These are phyloP conservation scores for Lerista edwardsae DNA, from an alignment of 2,797 vertebrate genomes.

Conservation along the genomic window DNA sequence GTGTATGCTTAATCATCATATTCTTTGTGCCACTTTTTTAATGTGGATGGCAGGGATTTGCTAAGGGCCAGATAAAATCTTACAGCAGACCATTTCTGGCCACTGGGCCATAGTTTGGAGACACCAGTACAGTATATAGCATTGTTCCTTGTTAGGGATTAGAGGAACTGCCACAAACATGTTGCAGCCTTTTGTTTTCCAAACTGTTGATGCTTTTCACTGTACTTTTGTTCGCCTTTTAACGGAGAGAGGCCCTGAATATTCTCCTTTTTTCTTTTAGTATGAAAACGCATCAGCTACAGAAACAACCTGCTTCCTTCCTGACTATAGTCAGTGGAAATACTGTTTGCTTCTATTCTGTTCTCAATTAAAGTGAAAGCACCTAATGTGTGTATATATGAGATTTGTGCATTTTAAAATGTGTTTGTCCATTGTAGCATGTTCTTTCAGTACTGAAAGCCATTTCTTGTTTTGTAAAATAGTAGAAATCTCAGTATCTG, in stretches of 20 bases:
- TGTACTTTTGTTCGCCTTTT: slow-evolving; percentile 64
- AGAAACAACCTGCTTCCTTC: slow-evolving; percentile 53
- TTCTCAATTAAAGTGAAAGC: slow-evolving; percentile 17
- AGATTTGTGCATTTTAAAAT: background rate
- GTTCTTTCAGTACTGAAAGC: background rate
- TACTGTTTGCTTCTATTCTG: slow-evolving; percentile 1
- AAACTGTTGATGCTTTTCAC: slow-evolving; percentile 61
- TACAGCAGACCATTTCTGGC: too few relatives aligned
- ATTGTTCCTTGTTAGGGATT: slow-evolving; percentile 34
- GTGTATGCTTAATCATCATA: background rate
- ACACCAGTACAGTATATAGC: too few relatives aligned
- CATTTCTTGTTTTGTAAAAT: background rate
- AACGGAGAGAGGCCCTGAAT: slow-evolving; percentile 69
- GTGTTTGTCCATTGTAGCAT: background rate
- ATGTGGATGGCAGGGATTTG: background rate
- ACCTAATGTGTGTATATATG: background rate
- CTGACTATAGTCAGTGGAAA: slow-evolving; percentile 40
- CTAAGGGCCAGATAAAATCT: too few relatives aligned
- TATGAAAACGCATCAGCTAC: slow-evolving; percentile 45
- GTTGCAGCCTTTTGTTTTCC: slow-evolving; percentile 59
- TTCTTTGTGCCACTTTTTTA: background rate
- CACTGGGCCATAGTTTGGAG: background rate
- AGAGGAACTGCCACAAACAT: slow-evolving; percentile 49
- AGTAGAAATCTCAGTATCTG: background rate
- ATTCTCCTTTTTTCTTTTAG: slow-evolving; percentile 63